Evolutionary conservation across 2,888 invertebrate genomes (phyloP).

Genomic region (Agrochola lychnidis): DNA sequence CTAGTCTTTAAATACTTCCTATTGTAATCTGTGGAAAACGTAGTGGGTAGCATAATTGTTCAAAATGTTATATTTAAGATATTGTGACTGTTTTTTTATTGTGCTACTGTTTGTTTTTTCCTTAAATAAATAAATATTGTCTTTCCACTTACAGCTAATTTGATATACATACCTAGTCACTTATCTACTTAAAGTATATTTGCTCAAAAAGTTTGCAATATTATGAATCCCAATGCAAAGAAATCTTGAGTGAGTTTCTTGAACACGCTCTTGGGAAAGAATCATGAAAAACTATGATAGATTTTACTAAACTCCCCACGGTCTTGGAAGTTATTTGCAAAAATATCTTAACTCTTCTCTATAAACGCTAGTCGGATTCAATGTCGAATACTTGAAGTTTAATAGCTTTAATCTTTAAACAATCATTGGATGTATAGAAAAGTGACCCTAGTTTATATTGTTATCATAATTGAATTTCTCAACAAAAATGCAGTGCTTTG

Average conservation of each 20-base stretch:
- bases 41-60: too few relatives aligned
- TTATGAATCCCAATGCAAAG: neutral
- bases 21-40: too few relatives aligned
- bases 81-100: too few relatives aligned
- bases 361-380: neutral
- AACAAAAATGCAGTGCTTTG: slow-evolving; percentile 21
- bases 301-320: neutral
- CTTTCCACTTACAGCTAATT: neutral
- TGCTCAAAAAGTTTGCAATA: neutral
- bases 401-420: neutral
- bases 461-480: neutral
- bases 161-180: neutral
- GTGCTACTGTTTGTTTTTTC: too few relatives aligned
- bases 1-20: too few relatives aligned
- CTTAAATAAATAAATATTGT: too few relatives aligned
- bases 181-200: neutral
- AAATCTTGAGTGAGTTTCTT: neutral
- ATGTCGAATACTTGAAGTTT: neutral
- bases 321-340: neutral
- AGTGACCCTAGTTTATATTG: neutral
- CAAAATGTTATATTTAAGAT: too few relatives aligned
- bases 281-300: neutral
- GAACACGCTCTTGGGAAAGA: neutral
- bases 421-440: neutral
- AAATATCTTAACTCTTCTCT: neutral